phyloP scores from a whole-genome alignment of 2,888 invertebrate species.

The Epinotia brunnichana region DNA sequence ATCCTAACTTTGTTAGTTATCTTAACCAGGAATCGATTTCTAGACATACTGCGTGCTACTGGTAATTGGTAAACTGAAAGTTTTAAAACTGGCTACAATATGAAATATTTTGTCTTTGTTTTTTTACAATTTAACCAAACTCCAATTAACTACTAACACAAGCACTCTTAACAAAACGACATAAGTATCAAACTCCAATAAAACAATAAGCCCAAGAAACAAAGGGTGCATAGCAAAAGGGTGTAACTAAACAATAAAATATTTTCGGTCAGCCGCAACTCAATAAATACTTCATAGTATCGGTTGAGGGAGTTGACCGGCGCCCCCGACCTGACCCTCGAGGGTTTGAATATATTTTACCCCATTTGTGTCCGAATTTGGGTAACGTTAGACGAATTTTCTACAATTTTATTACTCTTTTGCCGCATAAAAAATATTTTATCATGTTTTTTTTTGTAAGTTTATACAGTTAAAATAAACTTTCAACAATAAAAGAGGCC shows the following conservation, averaged over 20 bases:
- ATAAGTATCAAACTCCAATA: conserved; percentile 31
- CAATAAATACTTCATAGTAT: conserved; percentile 84
- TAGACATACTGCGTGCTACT: no score
- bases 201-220: conserved; percentile 45
- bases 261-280: conserved; percentile 81
- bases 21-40: no score
- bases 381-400: conserved; percentile 15
- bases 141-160: conserved; percentile 19
- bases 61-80: background rate
- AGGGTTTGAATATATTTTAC: conserved; percentile 51
- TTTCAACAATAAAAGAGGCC: conserved; percentile 16
- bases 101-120: no score
- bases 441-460: background rate
- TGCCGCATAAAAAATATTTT: background rate
- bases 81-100: no score
- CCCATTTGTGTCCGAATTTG: conserved; percentile 35
- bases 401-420: conserved; percentile 7
- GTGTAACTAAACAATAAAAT: conserved; percentile 79
- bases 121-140: no score
- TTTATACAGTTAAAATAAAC: background rate
- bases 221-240: conserved; percentile 64
- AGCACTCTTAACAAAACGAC: conserved; percentile 9
- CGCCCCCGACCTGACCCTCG: conserved; percentile 76
- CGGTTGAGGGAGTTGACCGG: conserved; percentile 78
- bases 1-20: no score